Evolutionary conservation across 2,888 invertebrate species (phyloP).

Genomic region (Calameuta filiformis): DNA sequence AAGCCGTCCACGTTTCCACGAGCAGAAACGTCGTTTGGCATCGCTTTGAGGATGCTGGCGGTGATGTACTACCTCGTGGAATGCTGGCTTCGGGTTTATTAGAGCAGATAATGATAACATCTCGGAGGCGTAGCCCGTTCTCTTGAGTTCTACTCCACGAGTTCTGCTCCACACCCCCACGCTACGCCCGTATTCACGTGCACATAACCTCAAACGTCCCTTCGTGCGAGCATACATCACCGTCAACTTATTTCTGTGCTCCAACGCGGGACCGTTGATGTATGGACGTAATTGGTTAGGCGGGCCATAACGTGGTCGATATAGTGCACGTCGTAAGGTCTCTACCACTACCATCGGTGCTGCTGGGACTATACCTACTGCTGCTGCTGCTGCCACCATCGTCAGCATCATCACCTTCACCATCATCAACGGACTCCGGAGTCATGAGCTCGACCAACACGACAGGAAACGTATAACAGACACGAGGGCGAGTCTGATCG

Average conservation of each 20-base stretch:
- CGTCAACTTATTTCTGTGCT: constrained; percentile 60
- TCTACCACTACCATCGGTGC: background rate
- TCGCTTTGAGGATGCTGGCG: constrained; percentile 26
- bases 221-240: constrained; percentile 53
- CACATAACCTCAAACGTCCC: constrained; percentile 13
- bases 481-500: constrained; percentile 10
- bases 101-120: constrained; percentile 62
- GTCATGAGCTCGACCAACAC: background rate
- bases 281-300: constrained; percentile 61
- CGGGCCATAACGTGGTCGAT: constrained; percentile 35
- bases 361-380: background rate
- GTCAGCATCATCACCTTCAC: background rate
- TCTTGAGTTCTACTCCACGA: constrained; percentile 17
- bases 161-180: constrained; percentile 3
- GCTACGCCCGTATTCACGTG: background rate
- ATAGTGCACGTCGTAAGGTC: constrained; percentile 11
- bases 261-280: constrained; percentile 48
- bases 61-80: constrained; percentile 51
- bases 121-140: constrained; percentile 50
- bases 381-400: background rate
- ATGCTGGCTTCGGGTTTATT: constrained; percentile 56
- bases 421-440: background rate
- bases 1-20: background rate
- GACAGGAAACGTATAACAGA: constrained; percentile 5
- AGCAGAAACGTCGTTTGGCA: constrained; percentile 1